Evolutionary conservation across 2,888 invertebrate genomes (phyloP).

Genomic region (Gastracanthus pulcherrimus): DNA sequence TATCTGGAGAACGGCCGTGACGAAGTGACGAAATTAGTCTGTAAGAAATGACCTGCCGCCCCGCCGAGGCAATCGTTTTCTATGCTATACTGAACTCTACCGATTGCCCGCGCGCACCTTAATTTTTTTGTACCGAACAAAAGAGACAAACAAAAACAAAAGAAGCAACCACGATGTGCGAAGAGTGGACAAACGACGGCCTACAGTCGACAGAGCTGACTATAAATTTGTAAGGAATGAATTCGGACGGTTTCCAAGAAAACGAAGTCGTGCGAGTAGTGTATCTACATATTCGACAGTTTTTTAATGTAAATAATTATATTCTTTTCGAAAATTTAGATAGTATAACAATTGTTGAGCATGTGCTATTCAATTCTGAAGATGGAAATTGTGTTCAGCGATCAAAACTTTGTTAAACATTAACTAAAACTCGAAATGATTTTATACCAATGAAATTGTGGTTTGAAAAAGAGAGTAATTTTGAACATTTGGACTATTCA

Average conservation of each 20-base stretch:
- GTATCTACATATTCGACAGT: background rate
- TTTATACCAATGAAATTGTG: too few relatives aligned
- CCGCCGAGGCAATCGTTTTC: constrained; percentile 45
- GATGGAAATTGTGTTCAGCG: too few relatives aligned
- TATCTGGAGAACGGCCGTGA: constrained; percentile 82
- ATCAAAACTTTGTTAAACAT: too few relatives aligned
- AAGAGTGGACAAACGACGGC: background rate
- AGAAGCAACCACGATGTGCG: background rate
- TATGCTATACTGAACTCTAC: constrained; percentile 58
- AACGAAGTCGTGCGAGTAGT: background rate
- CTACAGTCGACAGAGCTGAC: too few relatives aligned
- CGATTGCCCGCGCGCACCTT: background rate
- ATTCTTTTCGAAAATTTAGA: constrained; percentile 6
- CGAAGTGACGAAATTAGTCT: constrained; percentile 68
- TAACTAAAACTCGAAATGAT: too few relatives aligned
- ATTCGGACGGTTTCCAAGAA: too few relatives aligned
- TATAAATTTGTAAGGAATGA: too few relatives aligned
- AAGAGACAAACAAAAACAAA: background rate
- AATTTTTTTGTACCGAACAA: background rate
- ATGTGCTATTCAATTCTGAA: background rate
- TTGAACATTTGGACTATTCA: too few relatives aligned
- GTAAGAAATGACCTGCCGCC: constrained; percentile 66
- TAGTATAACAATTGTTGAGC: background rate
- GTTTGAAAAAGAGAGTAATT: too few relatives aligned
- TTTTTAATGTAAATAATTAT: constrained; percentile 27